Evolutionary conservation across 1,140 invertebrate genomes (phyloP).

Genomic region (Ruditapes philippinarum): DNA sequence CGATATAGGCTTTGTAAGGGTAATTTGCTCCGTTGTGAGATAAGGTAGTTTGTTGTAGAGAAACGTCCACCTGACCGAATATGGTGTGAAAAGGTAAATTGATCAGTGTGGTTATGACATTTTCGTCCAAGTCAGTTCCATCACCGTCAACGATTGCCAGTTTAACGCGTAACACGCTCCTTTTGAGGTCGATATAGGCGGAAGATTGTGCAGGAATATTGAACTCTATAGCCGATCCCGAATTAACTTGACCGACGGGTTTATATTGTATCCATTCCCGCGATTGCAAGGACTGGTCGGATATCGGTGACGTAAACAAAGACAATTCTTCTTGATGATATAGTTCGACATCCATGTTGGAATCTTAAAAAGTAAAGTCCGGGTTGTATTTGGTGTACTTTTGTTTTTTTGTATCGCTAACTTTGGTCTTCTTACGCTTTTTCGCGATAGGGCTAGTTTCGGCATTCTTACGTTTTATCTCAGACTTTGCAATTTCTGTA

Average conservation of each 20-base stretch:
- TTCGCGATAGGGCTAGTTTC: not conserved
- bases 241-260: not conserved
- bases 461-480: not conserved
- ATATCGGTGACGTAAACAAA: not conserved
- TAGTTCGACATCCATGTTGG: not conserved
- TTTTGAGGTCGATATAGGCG: constrained; percentile 54
- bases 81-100: constrained; percentile 35
- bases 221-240: constrained; percentile 35
- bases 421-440: constrained; percentile 16
- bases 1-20: constrained; percentile 65
- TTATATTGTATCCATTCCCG: constrained; percentile 5
- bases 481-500: constrained; percentile 54
- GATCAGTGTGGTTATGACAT: constrained; percentile 8
- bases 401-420: not conserved
- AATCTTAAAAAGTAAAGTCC: not conserved
- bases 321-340: not conserved
- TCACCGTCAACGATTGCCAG: not conserved
- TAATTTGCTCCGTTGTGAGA: constrained; percentile 32
- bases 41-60: constrained; percentile 28
- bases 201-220: constrained; percentile 34
- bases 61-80: constrained; percentile 40
- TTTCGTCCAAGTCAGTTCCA: not conserved
- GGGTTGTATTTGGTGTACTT: not conserved
- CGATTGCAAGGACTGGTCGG: not conserved
- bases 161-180: constrained; percentile 23